A percentile compares a stretch with the other conserved stretches of the same genome.
Evolutionary conservation across 2,113 vertebrate genomes (phyloP).

Genomic region (Peromyscus polionotus): DNA sequence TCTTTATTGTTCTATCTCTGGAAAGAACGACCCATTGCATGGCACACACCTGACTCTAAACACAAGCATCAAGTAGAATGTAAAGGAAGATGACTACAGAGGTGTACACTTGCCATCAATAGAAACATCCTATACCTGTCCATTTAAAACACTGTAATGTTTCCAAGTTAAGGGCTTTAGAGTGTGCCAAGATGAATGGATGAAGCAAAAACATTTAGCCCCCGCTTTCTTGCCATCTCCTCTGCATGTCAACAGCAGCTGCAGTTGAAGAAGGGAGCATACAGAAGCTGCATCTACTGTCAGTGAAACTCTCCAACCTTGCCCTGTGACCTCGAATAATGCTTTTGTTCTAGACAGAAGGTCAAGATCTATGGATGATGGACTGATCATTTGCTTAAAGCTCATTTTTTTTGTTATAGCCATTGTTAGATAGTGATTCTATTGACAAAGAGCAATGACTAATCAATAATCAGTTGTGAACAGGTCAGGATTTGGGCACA

Average conservation of each 20-base stretch:
- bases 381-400: background rate
- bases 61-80: background rate
- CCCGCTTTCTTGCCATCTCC: background rate
- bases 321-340: background rate
- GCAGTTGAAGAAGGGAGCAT: background rate
- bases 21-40: constrained; percentile 26
- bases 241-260: background rate
- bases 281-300: background rate
- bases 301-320: background rate
- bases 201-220: background rate
- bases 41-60: background rate
- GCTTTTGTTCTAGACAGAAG: background rate
- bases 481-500: background rate
- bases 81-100: constrained; percentile 8
- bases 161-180: background rate
- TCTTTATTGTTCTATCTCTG: background rate
- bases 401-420: background rate
- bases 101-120: background rate
- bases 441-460: constrained; percentile 21
- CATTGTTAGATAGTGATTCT: background rate
- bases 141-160: constrained; percentile 4
- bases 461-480: background rate
- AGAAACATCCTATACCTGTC: background rate
- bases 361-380: background rate
- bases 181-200: background rate